Evolutionary conservation across 2,888 invertebrate species (phyloP), one percentile per base, ranked within the genome.

Genomic region (Morinoia aosen): DNA sequence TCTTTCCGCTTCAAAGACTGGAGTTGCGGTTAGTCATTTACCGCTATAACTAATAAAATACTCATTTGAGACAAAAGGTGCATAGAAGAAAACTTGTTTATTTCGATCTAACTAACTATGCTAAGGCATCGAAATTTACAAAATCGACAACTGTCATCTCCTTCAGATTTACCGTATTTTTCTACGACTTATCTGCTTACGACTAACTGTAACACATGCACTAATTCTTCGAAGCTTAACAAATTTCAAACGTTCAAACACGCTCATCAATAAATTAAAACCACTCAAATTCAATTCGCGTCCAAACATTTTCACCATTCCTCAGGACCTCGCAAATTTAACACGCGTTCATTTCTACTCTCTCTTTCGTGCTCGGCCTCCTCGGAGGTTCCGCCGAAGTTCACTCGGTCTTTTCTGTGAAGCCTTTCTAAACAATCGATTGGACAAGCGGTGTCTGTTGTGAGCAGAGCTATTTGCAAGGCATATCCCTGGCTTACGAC

Each of bases 381-480:
- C 25, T 76, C 76, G 76, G 25, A 76, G 25, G 76, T 33, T 76
- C 25, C 33, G 76, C 76, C 2, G 76, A 19, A 76, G 76, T 76
- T 76, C 76, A 33, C 76, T 76, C 76, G 76, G 25, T 76, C 19
- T 76, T 61, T 76, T 76, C 76, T 48, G 40, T 25, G 90, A 90
- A 40, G 39, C 88, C 48, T 90, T 56, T 93, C 93, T 93, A 93
- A 93, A 93, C 93, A 93, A 93, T 93, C 93, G 93, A 93, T 93
- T 12, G 93, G 33, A 48, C 56, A 14, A 57, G 93, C 57, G 25
- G 48, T 57, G 93, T 93, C 93, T 57, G 93, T 57, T 93, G 93
- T 93, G 93, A 57, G 93, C 93, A 93, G 57, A 33, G 93, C 93
- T 57, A 93, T 93, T 93, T 93, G 93, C 93, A 93, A 93, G 93